phyloP scores from a whole-genome alignment of 2,113 vertebrate species.

The Orcinus orca region DNA sequence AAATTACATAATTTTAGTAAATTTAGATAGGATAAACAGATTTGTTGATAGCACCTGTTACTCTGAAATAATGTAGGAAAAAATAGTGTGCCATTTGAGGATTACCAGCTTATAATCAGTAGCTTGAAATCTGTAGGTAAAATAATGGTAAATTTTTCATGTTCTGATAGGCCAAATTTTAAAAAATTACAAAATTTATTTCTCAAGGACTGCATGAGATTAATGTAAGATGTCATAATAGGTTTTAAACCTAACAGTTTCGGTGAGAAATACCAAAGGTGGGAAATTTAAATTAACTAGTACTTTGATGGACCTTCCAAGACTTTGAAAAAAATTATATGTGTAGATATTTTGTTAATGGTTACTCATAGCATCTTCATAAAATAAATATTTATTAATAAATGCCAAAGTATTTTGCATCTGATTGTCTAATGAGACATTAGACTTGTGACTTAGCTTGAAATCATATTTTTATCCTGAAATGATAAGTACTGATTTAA shows the following conservation, averaged over 20 bases:
- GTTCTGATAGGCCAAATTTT: neutral
- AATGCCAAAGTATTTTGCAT: neutral
- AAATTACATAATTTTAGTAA: neutral
- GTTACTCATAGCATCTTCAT: neutral
- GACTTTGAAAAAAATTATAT: neutral
- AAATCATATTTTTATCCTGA: neutral
- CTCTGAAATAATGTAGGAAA: neutral
- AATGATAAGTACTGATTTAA: neutral
- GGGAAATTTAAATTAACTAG: neutral
- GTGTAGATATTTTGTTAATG: neutral
- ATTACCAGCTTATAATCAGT: neutral
- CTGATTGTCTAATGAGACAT: neutral
- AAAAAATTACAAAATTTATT: neutral
- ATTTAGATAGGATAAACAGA: neutral
- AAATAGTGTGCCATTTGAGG: neutral
- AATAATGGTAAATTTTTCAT: neutral
- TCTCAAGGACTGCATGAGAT: neutral
- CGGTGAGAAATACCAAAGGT: neutral
- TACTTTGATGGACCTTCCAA: neutral
- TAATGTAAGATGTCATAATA: neutral
- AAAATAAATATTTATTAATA: constrained; percentile 18
- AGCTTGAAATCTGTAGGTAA: neutral
- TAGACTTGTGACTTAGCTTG: constrained; percentile 20
- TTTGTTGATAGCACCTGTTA: neutral
- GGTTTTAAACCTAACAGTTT: neutral